Evolutionary conservation across 2,888 invertebrate genomes (phyloP), one percentile per base, ranked within the genome.

Genomic region (Idaea biselata): DNA sequence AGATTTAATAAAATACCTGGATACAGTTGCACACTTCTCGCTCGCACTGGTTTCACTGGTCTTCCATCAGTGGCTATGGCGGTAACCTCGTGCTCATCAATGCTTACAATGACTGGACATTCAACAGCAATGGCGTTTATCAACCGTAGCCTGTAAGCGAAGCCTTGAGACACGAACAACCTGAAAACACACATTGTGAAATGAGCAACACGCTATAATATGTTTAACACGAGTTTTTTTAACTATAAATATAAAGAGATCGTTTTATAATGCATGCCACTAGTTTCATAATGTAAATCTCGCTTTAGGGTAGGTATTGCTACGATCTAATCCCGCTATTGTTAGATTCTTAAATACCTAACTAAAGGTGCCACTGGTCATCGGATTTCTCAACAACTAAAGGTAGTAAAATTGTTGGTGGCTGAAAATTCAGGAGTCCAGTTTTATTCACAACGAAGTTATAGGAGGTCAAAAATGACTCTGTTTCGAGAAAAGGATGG

Each of bases 11-110:
- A 25, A 25, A 25, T 25, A 94, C 94, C 94, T 83, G 94, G 90
- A 68, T 89, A 89, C 0, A 93, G 75, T 60, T 85, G 80, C 32
- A 93, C 84, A 53, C 79, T 82, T 65, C 83, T 79, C 6, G 91
- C 85, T 0, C 75, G 66, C 7, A 85, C 80, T 1, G 94, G 93
- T 73, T 89, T 84, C 3, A 94, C 88, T 0, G 93, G 84, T 72
- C 82, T 86, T 0, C 93, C 94, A 68, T 94, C 94, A 0, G 86
- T 82, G 1, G 94, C 89, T 61, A 94, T 93, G 18, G 93, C 83
- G 14, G 82, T 82, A 78, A 94, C 74, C n/a, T 82, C 84, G 73
- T 94, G 94, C 6, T 82, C 76, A 61, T 94, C 88, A 56, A 94
- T 81, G 7, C 84, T 87, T 16, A 94, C 68, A 53, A 80, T 74